Percentiles rank a stretch among this genome's conserved stretches.
Evolutionary conservation across 2,113 vertebrate genomes (phyloP).

Genomic region (Edolisoma coerulescens): DNA sequence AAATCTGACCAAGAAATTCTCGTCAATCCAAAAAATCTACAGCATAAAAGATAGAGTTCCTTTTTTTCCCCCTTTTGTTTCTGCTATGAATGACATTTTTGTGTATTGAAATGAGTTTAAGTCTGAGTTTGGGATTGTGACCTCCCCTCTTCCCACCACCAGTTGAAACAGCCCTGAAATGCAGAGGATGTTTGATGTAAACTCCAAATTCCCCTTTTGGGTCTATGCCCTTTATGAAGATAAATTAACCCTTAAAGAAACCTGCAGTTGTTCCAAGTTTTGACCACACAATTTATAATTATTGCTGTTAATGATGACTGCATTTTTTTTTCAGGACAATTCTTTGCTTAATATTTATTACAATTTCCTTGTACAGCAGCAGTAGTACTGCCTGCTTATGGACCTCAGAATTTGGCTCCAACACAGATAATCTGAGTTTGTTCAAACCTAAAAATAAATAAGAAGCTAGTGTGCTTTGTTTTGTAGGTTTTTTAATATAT

Average conservation of each 20-base stretch:
- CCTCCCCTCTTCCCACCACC: neutral
- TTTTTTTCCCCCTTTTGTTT: neutral
- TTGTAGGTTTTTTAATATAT: neutral
- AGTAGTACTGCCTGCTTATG: neutral
- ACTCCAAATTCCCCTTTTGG: neutral
- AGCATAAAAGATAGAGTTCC: neutral
- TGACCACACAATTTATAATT: neutral
- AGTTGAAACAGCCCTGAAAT: neutral
- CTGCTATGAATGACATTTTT: neutral
- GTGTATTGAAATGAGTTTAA: neutral
- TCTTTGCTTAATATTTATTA: neutral
- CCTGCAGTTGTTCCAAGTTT: neutral
- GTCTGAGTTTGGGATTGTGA: neutral
- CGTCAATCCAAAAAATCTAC: neutral
- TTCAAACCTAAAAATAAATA: neutral
- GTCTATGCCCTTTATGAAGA: neutral
- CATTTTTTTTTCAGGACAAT: neutral
- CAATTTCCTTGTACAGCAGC: neutral
- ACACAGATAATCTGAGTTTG: neutral
- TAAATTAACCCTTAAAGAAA: neutral
- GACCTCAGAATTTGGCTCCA: neutral
- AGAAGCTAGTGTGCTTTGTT: neutral
- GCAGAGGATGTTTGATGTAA: neutral
- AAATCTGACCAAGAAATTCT: neutral
- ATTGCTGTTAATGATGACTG: neutral